Base-by-base conservation (phyloP, 92 coral and sea anemone genomes). In the Siderastrea radians region DNA sequence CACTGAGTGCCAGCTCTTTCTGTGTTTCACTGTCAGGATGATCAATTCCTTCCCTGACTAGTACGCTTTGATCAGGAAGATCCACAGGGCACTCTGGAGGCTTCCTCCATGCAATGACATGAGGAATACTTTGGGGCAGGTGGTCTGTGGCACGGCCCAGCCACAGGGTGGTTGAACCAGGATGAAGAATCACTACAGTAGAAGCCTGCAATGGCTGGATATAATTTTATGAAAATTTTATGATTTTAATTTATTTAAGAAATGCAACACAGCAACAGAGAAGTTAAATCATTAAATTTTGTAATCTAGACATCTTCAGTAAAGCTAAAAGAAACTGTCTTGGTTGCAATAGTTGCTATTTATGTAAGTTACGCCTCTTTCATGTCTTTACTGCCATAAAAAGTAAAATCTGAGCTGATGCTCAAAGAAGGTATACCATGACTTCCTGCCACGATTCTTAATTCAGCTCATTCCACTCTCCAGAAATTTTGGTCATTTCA, bases 131-230 rank as follows among this genome's bases (percentile, higher is more conserved):
- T 81, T 93, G 94, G 46, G 99, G 99, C 26, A 91, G 72, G 88
- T 97, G 98, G 79, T 97, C 99, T 60, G 98, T 97, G 55, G 99
- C 99, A 83, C 99, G 97, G 6, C 98, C 99, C 26, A 97, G 85
- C 99, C 99, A 97, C 70, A 97, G 51, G 50, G 96, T 94, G 3
- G 98, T 95, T 68, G 99, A 97, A 43, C 99, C 99, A 82, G 99
- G 99, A 73, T 97, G 99, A 73, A 97, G 96, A 38, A 97, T 95
- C 16, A 97, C 85, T 47, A 97, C 93, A 49, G 98, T 97, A 9
- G 98, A 93, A 3, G 99, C 98, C 80, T 97, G 98, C 6, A 97
- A 92, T 45, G 96, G 79, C 87, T 87, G 58, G 50, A 3, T 2
- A 73, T 16, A 51, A 50, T 51, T 13, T 61, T 61, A 13, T 61